Percentiles rank a stretch among this genome's conserved stretches.
These are phyloP conservation scores for Drosophila punjabiensis DNA, from an alignment of 1,140 invertebrate species.

Conservation along the genomic window DNA sequence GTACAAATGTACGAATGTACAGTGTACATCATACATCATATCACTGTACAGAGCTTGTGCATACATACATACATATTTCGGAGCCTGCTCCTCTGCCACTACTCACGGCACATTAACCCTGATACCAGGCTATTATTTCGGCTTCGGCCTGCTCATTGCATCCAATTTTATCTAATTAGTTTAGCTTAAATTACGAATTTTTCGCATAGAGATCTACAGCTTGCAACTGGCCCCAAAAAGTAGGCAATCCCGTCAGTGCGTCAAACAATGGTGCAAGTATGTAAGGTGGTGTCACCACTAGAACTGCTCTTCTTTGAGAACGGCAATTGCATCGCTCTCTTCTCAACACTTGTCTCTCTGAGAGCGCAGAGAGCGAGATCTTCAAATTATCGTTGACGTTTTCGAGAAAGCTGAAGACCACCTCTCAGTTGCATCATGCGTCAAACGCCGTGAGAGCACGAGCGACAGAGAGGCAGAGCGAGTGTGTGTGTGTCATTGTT, in stretches of 20 bases:
- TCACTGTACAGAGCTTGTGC: neutral
- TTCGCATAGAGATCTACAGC: neutral
- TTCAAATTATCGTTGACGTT: neutral
- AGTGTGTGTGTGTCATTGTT: constrained; percentile 37
- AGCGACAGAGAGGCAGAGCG: neutral
- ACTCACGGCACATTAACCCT: neutral
- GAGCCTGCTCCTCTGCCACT: neutral
- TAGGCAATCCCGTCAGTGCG: constrained; percentile 18
- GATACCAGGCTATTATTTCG: neutral
- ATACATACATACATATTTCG: neutral
- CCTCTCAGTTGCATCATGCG: constrained; percentile 5
- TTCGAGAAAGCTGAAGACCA: neutral
- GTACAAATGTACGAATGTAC: constrained; percentile 1
- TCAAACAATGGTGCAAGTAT: neutral
- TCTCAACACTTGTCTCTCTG: neutral
- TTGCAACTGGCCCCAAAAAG: constrained; percentile 21
- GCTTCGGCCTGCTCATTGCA: neutral
- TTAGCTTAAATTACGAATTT: neutral
- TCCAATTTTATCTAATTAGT: constrained; percentile 5
- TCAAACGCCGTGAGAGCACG: neutral
- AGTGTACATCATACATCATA: constrained; percentile 2
- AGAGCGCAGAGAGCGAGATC: neutral
- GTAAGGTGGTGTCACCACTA: neutral
- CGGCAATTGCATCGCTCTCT: neutral
- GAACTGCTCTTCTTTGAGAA: neutral